These are phyloP conservation scores for Malacoctenus gilli DNA, from an alignment of 2,797 vertebrate species.

Conservation along the genomic window DNA sequence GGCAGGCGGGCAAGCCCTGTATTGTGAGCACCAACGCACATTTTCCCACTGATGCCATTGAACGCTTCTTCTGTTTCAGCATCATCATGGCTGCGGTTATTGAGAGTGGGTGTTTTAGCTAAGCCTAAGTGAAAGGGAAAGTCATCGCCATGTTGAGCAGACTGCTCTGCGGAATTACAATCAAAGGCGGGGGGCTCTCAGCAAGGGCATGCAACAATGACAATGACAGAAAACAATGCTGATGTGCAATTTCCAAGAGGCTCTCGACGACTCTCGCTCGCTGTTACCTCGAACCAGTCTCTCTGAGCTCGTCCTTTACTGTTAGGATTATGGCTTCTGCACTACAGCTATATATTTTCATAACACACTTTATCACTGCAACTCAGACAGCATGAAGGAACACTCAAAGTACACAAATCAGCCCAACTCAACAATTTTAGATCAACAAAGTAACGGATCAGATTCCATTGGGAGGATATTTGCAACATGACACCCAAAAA, in stretches of 20 bases:
- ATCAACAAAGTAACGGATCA: no score
- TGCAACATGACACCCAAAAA: no score
- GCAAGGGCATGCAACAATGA: constrained; percentile 39
- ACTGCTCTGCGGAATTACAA: constrained; percentile 52
- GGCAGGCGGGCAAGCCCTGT: constrained; percentile 9
- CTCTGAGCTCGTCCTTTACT: not conserved
- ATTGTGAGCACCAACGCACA: constrained; percentile 25
- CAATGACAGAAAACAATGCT: constrained; percentile 37
- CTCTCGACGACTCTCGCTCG: not conserved
- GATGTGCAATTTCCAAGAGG: constrained; percentile 2
- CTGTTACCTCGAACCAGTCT: not conserved
- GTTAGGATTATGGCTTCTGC: constrained; percentile 19
- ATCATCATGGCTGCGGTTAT: constrained; percentile 40
- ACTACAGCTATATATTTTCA: constrained; percentile 8
- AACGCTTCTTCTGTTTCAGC: constrained; percentile 26
- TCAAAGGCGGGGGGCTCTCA: constrained; percentile 45
- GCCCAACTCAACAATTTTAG: no score
- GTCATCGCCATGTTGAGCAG: constrained; percentile 34
- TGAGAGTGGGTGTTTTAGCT: constrained; percentile 56
- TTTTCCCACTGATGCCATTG: constrained; percentile 47
- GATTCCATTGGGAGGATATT: constrained; percentile 2
- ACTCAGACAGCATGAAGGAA: no score
- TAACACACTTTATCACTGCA: no score
- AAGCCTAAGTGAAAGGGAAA: constrained; percentile 59
- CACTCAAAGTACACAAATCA: no score